phyloP scores from a whole-genome alignment of 2,113 vertebrate species.

The Lamprologus callipterus region DNA sequence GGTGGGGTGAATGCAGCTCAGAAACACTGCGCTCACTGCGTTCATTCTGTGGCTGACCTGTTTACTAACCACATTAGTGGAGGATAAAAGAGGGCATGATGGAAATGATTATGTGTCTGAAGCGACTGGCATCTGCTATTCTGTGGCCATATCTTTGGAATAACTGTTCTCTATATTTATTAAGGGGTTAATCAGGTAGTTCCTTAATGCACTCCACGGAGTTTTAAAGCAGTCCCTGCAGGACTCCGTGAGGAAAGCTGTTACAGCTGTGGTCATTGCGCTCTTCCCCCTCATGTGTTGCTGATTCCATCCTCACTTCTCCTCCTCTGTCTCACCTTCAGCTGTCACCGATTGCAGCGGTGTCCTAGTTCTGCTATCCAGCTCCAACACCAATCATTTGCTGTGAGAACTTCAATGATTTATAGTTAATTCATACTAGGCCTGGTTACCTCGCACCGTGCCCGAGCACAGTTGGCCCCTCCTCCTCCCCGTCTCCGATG shows the following conservation, averaged over 20 bases:
- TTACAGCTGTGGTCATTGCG: not conserved
- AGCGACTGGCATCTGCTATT: not conserved
- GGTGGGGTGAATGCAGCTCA: not conserved
- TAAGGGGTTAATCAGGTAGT: not conserved
- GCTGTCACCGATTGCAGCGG: not conserved
- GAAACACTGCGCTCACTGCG: not conserved
- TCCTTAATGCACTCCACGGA: not conserved
- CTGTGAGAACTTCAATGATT: not conserved
- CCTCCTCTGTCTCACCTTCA: not conserved
- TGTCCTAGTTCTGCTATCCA: not conserved
- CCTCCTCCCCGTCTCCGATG: not conserved
- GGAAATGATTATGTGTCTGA: not conserved
- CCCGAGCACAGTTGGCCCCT: not conserved
- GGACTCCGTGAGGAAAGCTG: not conserved
- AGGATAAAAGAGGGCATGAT: not conserved
- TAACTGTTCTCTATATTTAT: not conserved
- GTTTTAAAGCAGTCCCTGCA: not conserved
- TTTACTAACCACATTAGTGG: slow-evolving; percentile 32
- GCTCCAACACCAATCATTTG: not conserved
- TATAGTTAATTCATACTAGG: not conserved
- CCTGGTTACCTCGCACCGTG: not conserved
- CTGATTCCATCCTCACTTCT: not conserved
- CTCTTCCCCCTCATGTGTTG: not conserved
- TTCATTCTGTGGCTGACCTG: slow-evolving; percentile 38
- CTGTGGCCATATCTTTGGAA: not conserved